phyloP scores from a whole-genome alignment of 2,113 vertebrate species.

The Calonectris borealis region DNA sequence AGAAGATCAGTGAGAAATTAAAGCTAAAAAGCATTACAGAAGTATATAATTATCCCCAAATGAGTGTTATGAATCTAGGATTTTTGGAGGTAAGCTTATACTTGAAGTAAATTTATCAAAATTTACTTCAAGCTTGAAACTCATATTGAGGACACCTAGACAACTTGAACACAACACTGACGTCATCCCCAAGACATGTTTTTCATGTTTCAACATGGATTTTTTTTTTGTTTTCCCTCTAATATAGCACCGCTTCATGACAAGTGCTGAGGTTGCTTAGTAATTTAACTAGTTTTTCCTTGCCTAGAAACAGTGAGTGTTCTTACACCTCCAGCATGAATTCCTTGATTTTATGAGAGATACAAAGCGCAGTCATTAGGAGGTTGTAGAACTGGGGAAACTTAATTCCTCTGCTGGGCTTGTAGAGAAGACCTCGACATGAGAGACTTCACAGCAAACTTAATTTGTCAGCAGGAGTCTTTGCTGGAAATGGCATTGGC shows the following conservation, averaged over 20 bases:
- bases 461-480: background rate
- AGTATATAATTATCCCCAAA: background rate
- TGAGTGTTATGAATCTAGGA: background rate
- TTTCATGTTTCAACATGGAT: background rate
- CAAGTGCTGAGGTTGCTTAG: background rate
- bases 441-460: background rate
- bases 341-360: background rate
- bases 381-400: background rate
- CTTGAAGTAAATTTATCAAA: background rate
- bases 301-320: background rate
- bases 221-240: background rate
- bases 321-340: background rate
- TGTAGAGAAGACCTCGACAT: background rate
- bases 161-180: background rate
- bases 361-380: background rate
- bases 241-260: background rate
- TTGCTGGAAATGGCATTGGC: background rate
- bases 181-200: background rate
- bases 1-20: background rate
- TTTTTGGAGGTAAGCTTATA: background rate
- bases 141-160: background rate
- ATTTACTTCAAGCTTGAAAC: background rate
- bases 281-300: conserved; percentile 3
- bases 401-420: background rate
- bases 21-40: background rate